phyloP scores from a whole-genome alignment of 2,888 invertebrate species.

The Sarcophaga carnaria region DNA sequence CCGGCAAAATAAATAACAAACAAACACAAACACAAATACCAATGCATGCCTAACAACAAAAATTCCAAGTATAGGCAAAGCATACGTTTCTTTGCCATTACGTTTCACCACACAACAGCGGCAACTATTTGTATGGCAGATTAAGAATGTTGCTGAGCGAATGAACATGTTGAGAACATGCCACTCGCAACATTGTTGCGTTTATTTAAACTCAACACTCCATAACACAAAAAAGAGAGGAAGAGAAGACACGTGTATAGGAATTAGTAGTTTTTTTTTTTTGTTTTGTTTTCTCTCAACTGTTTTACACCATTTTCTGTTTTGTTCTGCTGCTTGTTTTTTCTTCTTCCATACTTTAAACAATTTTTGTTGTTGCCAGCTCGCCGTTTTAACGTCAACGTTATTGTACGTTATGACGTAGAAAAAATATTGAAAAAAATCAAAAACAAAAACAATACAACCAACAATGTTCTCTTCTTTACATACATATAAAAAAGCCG shows the following conservation, averaged over 20 bases:
- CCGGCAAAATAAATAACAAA: slow-evolving; percentile 21
- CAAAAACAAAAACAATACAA: slow-evolving; percentile 20
- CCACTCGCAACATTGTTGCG: neutral
- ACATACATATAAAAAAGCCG: slow-evolving; percentile 40
- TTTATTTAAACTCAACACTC: neutral
- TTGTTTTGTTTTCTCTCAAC: neutral
- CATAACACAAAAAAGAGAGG: slow-evolving; percentile 1
- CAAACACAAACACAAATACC: neutral
- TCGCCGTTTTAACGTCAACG: slow-evolving; percentile 4
- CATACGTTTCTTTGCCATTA: slow-evolving; percentile 35
- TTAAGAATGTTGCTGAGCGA: neutral
- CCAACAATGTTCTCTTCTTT: slow-evolving; percentile 24
- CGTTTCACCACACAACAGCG: slow-evolving; percentile 2
- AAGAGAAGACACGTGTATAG: slow-evolving; percentile 58
- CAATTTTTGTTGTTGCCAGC: slow-evolving; percentile 23
- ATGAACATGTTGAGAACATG: neutral
- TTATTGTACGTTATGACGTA: slow-evolving; percentile 51
- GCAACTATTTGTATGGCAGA: neutral
- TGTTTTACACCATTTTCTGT: slow-evolving; percentile 48
- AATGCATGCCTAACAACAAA: neutral
- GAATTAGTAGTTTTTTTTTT: neutral
- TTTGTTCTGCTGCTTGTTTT: slow-evolving; percentile 50
- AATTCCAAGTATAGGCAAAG: neutral
- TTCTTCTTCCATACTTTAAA: slow-evolving; percentile 28
- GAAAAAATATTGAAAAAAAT: slow-evolving; percentile 3